Percentiles rank a stretch among this genome's conserved stretches.
Conservation (phyloP, 2,888 invertebrate genomes). For the Athalia circularis region DNA sequence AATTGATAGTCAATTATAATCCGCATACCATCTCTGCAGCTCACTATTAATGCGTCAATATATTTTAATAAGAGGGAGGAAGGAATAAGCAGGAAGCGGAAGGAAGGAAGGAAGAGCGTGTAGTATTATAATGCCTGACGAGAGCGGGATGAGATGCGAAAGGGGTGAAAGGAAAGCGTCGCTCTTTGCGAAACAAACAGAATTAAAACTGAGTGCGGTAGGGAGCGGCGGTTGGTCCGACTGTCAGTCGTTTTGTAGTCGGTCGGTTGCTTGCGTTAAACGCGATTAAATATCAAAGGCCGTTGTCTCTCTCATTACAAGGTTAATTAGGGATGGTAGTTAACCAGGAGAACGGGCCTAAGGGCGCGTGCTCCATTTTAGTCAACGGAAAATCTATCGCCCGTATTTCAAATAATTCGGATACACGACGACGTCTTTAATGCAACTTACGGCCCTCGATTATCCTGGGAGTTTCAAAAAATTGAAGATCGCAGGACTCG, state of each 20-base stretch:
- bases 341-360: not conserved
- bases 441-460: too few relatives aligned
- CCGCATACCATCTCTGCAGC: too few relatives aligned
- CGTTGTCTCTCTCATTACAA: slow-evolving; percentile 55
- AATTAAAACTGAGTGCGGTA: slow-evolving; percentile 64
- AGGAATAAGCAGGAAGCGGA: not conserved
- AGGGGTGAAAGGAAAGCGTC: slow-evolving; percentile 28
- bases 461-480: too few relatives aligned
- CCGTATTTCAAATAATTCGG: slow-evolving; percentile 34
- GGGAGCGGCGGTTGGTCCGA: slow-evolving; percentile 46
- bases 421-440: not conserved
- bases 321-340: slow-evolving; percentile 59
- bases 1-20: too few relatives aligned
- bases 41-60: too few relatives aligned
- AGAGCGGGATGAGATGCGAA: not conserved
- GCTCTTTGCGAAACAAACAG: slow-evolving; percentile 67
- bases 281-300: slow-evolving; percentile 72
- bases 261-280: slow-evolving; percentile 62
- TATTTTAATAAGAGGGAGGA: not conserved
- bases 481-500: too few relatives aligned
- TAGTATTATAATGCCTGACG: slow-evolving; percentile 45
- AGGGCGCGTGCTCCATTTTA: slow-evolving; percentile 12
- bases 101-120: slow-evolving; percentile 8
- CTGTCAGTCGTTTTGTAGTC: slow-evolving; percentile 3
- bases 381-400: slow-evolving; percentile 54